Evolutionary conservation across 1,140 invertebrate genomes (phyloP), one percentile per base, ranked within the genome.

Genomic region (Halesus radiatus): DNA sequence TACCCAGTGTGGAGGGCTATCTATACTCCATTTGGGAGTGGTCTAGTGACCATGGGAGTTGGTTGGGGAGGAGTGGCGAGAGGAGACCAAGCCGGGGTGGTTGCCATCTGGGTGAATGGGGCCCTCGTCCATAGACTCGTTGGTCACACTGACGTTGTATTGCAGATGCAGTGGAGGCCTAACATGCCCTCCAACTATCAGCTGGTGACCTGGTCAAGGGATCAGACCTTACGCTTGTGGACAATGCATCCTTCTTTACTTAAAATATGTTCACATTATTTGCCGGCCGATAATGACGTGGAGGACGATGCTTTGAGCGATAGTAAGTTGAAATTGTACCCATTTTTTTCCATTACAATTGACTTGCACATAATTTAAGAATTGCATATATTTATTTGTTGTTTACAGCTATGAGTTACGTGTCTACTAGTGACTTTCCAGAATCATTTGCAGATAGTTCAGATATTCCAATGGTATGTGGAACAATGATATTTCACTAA

Each of bases 1-100:
- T 95, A 95, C 54, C 97, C 97, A 5, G 97, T 98, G 0, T 98
- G 97, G 97, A 93, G 96, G 87, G 97, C 97, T 8, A 92, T 96
- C 86, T 98, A 96, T 85, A 96, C 96, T 50, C 97, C 97, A 18
- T 98, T 98, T 91, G 97, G 96, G 29, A 94, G 96, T 89, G 97
- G 97, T 29, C 87, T 99, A 56, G 92, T 98, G 15, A 98, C 97
- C 54, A 96, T 97, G 84, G 95, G 89, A 37, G 89, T 90, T 3
- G 89, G 89, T 5, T 90, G 89, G 88, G 89, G 89, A 73, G 88
- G 88, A 1, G 82, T 90, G 64, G 87, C 88, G 1, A 85, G 89
- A 68, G 88, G 86, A n/a, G 88, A 90, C 79, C 88, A 89, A 80
- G 87, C 89, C 18, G 89, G 89, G 5, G 88, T n/a, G n/a, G n/a